Base-by-base conservation (phyloP, 2,113 vertebrate species). In the Gopherus flavomarginatus region DNA sequence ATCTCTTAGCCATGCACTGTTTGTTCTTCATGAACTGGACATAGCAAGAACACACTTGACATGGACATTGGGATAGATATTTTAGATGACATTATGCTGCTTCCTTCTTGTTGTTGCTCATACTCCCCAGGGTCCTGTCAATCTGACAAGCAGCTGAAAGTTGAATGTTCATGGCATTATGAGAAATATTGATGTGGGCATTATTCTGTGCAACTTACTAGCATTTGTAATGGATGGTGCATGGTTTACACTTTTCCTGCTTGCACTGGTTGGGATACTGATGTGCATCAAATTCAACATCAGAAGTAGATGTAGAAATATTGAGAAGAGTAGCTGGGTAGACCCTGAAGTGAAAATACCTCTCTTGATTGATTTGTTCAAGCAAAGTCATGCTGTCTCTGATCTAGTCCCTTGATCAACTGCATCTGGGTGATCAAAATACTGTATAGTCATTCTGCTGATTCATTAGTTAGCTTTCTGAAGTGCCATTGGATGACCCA, bases 141-240 rank as follows among this genome's bases (percentile, higher is more conserved):
- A 10, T 53, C 27, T n/a, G n/a, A 22, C 7, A 31, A 59, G 14
- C 24, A 42, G 27, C 27, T 72, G 10, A 77, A 56, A 56, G 49
- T 3, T 35, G 78, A 29, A 91, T 87, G 57, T 14, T 3, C 77
- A 2, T 26, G 27, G 22, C 8, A 19, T 0, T 50, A 49, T 14
- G 12, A 19, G 35, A 53, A 26, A 78, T 27, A 85, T 8, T 14
- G 54, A 29, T 11, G 2, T 54, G 69, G 17, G 47, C 6, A 2
- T 90, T 22, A 2, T 3, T 8, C 1, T 0, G 0, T 8, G 21
- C 0, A 0, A 8, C 24, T 59, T 57, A 24, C 1, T 1, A 81
- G 11, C 4, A 24, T 0, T 0, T 11, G 26, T 2, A 3, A 0
- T 3, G 2, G 21, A 0, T 6, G 42, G 4, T 0, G 3, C 19